Base-by-base conservation (phyloP, 2,888 invertebrate genomes). In the Orchesella flavescens region DNA sequence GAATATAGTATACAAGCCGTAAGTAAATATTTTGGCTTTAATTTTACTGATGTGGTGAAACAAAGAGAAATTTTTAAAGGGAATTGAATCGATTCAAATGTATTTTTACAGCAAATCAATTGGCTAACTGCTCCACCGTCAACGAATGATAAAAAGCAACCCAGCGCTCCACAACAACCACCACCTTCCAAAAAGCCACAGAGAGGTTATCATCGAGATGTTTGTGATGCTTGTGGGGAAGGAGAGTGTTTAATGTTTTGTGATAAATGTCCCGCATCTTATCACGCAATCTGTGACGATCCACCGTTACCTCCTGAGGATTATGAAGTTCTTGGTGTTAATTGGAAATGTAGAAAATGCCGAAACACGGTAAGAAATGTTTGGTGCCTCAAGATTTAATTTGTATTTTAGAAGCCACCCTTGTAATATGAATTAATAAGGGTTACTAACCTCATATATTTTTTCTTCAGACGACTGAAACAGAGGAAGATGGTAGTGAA, bases 231-330 rank as follows among this genome's bases (percentile, higher is more conserved):
- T 76, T 98, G 98, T 90, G 93, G 94, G 75, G 98, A 98, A 91
- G 98, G 98, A 1, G 97, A 85, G 4, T 74, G 61, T 90, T 91
- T 99, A 53, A 94, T 99, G 82, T 98, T 97, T 90, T 99, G 98
- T 90, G 98, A 98, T 90, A 94, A 94, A 86, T 99, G 98, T 89
- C 97, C 97, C 0, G 96, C 97, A 44, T 97, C 97, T 85, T 99
- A 98, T 91, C 98, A 99, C 91, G 92, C 97, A 83, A 94, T 95
- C 88, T 99, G 98, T 93, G 97, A 98, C 91, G 96, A 98, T 91
- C 99, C 98, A 1, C 97, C 98, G 0, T 90, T 99, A 76, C 74
- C 81, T 4, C 61, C 61, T 1, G 95, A 95, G 83, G 95, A 95
- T 89, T 93, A 94, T 87, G 96, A 97, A 89, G 95, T 97, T 87